A percentile compares a stretch with the other conserved stretches of the same genome.
Conservation (phyloP, 2,797 vertebrate species). For the Melanotaenia parkinsoni region DNA sequence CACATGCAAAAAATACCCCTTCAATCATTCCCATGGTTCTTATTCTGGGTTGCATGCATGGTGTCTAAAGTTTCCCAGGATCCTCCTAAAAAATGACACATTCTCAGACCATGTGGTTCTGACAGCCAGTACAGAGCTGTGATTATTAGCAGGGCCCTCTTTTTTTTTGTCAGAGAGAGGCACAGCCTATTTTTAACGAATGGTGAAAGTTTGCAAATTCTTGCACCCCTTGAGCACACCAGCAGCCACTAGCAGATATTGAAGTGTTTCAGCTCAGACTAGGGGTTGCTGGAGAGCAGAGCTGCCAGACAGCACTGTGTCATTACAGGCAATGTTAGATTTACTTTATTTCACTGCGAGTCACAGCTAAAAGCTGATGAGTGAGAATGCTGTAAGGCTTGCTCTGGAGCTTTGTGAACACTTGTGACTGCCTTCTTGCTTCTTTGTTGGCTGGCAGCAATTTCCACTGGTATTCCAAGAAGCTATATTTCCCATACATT, state of each 20-base stretch:
- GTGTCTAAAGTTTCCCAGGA: conserved; percentile 83
- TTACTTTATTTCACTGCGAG: conserved; percentile 62
- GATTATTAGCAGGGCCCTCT: conserved; percentile 82
- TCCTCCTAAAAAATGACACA: conserved; percentile 83
- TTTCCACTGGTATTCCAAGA: conserved; percentile 67
- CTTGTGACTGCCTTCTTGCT: conserved; percentile 48
- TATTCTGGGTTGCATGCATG: conserved; percentile 79
- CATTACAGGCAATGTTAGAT: conserved; percentile 69
- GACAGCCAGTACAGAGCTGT: conserved; percentile 76
- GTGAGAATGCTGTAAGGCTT: conserved; percentile 51
- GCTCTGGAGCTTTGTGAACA: conserved; percentile 37
- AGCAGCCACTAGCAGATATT: conserved; percentile 57
- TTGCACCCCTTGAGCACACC: conserved; percentile 63
- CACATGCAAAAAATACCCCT: conserved; percentile 72
- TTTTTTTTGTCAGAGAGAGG: conserved; percentile 64
- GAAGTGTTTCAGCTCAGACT: conserved; percentile 52
- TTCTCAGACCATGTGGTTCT: conserved; percentile 81
- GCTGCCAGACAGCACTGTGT: conserved; percentile 36
- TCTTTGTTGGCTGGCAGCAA: conserved; percentile 56
- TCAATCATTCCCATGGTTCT: conserved; percentile 82
- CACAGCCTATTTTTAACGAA: conserved; percentile 79
- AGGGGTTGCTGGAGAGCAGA: conserved; percentile 55
- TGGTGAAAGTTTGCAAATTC: conserved; percentile 76
- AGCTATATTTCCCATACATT: conserved; percentile 79
- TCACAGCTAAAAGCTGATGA: conserved; percentile 48